A percentile compares a stretch with the other conserved stretches of the same genome.
Conservation (phyloP, 2,113 vertebrate genomes). For the Gavialis gangeticus region DNA sequence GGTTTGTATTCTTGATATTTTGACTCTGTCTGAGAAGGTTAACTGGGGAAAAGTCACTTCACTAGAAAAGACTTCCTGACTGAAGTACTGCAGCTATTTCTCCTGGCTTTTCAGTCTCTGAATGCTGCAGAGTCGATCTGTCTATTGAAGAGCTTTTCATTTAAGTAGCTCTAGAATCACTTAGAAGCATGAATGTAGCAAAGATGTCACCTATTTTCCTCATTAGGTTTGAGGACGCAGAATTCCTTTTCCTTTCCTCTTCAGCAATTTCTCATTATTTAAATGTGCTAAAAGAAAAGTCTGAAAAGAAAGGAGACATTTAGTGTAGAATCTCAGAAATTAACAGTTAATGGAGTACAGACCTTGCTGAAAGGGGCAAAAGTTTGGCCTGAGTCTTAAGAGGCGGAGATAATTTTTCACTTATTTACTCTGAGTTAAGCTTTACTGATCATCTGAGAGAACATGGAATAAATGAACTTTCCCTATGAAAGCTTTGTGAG, state of each 20-base stretch:
- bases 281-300: background rate
- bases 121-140: background rate
- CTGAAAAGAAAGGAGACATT: background rate
- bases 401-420: background rate
- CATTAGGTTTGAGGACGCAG: background rate
- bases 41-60: background rate
- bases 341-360: background rate
- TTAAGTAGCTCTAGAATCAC: background rate
- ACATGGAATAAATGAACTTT: fast-evolving
- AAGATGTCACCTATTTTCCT: fast-evolving
- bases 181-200: background rate
- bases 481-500: background rate
- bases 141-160: background rate
- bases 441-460: background rate
- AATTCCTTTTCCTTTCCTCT: background rate
- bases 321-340: background rate
- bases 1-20: background rate
- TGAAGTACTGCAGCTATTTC: background rate
- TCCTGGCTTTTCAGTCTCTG: background rate
- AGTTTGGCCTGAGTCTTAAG: background rate
- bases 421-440: background rate
- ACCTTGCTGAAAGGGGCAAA: background rate
- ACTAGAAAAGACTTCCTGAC: background rate
- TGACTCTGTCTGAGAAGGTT: slow-evolving; percentile 12
- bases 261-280: background rate